A percentile compares a stretch with the other conserved stretches of the same genome.
Conservation (phyloP, 2,113 vertebrate genomes). For the Antennarius striatus region DNA sequence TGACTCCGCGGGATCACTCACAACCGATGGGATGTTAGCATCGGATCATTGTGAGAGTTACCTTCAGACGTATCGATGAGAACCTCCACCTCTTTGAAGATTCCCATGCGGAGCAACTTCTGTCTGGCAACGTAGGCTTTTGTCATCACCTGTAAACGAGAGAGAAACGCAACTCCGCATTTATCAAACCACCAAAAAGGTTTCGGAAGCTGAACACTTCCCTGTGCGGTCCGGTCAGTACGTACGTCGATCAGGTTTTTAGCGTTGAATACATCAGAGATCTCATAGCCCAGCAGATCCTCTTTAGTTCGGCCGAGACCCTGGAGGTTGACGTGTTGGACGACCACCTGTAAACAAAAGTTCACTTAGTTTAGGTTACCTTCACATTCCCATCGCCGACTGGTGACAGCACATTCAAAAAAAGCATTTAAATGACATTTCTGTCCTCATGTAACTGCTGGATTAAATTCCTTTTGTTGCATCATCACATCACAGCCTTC, state of each 20-base stretch:
- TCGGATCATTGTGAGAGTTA: constrained; percentile 44
- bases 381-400: not conserved
- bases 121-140: constrained; percentile 90
- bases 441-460: not conserved
- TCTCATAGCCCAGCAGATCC: constrained; percentile 92
- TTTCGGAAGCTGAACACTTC: not conserved
- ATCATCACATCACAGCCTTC: too few relatives aligned
- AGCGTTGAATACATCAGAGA: constrained; percentile 90
- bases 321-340: constrained; percentile 93
- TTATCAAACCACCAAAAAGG: too few relatives aligned
- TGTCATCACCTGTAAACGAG: constrained; percentile 86
- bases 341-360: constrained; percentile 83
- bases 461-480: too few relatives aligned
- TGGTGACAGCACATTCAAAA: not conserved
- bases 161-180: not conserved
- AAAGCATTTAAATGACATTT: not conserved
- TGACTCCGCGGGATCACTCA: too few relatives aligned
- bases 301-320: constrained; percentile 95
- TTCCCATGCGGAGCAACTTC: constrained; percentile 89
- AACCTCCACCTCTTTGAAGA: constrained; percentile 94
- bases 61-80: constrained; percentile 93
- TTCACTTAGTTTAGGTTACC: not conserved
- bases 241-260: constrained; percentile 94
- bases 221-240: not conserved
- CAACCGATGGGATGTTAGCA: too few relatives aligned